Conservation (phyloP, 2,888 invertebrate species). For the Norana najaformis region DNA sequence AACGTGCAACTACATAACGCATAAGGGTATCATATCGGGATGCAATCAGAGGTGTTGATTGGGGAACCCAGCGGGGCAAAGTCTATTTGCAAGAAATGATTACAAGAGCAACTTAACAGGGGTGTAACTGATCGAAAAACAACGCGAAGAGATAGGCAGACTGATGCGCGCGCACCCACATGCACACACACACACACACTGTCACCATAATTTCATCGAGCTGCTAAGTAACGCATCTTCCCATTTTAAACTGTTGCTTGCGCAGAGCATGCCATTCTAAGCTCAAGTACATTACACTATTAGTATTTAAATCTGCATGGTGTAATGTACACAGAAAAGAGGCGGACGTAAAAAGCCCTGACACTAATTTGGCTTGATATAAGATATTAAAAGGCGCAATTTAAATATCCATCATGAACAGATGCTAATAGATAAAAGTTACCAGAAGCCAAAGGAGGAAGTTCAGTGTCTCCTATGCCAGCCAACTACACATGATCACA, state of each 20-base stretch:
- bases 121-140: not conserved
- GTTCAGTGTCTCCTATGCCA: no score
- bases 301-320: not conserved
- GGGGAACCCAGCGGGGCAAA: not conserved
- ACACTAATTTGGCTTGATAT: not conserved
- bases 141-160: not conserved
- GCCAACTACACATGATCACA: no score
- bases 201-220: not conserved
- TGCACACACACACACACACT: not conserved
- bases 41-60: not conserved
- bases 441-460: not conserved
- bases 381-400: not conserved
- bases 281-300: no score
- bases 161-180: no score
- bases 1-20: no score
- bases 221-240: not conserved
- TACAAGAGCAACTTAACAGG: not conserved
- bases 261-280: not conserved
- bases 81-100: not conserved
- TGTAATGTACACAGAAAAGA: not conserved
- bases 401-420: not conserved
- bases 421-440: not conserved
- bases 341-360: not conserved
- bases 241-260: not conserved
- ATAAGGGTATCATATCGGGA: no score